Base-by-base conservation (phyloP, 2,797 vertebrate species). In the Pyrrhura leucotis region DNA sequence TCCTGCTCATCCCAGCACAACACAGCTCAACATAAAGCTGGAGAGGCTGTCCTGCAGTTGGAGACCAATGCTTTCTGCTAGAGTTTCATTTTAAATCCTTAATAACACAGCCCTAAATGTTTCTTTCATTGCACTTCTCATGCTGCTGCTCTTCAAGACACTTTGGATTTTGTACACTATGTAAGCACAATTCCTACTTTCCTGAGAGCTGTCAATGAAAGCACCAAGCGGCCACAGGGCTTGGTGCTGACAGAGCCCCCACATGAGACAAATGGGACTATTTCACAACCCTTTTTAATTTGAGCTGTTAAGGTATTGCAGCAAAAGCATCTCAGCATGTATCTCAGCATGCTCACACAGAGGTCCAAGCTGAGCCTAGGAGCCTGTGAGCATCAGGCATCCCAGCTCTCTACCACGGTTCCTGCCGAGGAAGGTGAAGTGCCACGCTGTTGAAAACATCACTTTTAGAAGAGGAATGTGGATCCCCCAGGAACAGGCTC, bases 361-460 rank as follows among this genome's bases (percentile, higher is more conserved):
- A 17, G 40, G 5, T 7, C 61, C 31, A 37, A 51, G 40, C 54
- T 74, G 72, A 91, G 81, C 39, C 63, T 31, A 86, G 76, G 44
- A 48, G 35, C 48, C 68, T 33, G 26, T 5, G 2, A 1, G 42
- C 4, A 17, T 10, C 2, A 1, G 45, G 62, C 50, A 88, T 1
- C 17, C 26, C 82, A 1, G 6, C 16, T 80, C 72, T 68, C 71
- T 5, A 63, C 35, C 33, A 14, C 0, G 0, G 66, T 33, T 72
- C 66, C 65, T 4, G 1, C 8, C 0, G 1, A 25, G 69, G 33
- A 78, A 33, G 37, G 33, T 6, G 0, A 61, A 44, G 48, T 40
- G 40, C 40, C 35, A 44, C 0, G 0, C 17, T 25, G 50, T 0
- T 54, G 67, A 37, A 73, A 91, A 67, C 0, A 0, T 29, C 61